phyloP scores from a whole-genome alignment of 2,113 vertebrate species.

The Cynopterus brachyotis region DNA sequence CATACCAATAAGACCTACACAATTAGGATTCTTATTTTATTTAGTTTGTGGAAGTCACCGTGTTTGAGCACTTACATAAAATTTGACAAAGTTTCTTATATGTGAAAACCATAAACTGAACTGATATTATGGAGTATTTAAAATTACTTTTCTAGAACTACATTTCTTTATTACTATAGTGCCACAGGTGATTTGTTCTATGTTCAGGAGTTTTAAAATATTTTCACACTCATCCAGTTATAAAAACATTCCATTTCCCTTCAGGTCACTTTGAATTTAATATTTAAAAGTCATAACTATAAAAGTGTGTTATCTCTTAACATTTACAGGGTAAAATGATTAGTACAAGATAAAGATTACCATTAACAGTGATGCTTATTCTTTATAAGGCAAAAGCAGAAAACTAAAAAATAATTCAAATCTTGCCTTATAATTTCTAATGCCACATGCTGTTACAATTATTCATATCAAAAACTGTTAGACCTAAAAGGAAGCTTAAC shows the following conservation, averaged over 20 bases:
- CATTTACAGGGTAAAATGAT: neutral
- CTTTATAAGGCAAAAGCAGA: constrained; percentile 15
- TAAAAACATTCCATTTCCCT: constrained; percentile 29
- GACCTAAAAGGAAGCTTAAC: constrained; percentile 27
- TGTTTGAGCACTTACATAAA: neutral
- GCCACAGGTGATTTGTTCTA: neutral
- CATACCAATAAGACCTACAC: neutral
- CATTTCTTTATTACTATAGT: neutral
- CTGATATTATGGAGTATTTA: neutral
- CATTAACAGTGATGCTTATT: neutral
- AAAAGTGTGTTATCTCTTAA: constrained; percentile 16
- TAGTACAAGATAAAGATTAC: neutral
- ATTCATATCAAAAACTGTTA: constrained; percentile 2
- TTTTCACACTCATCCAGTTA: neutral
- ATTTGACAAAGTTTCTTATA: neutral
- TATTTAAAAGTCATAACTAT: neutral
- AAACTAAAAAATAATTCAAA: constrained; percentile 34
- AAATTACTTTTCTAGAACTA: neutral
- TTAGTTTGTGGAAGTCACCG: neutral
- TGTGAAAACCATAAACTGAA: constrained; percentile 8
- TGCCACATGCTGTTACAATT: neutral
- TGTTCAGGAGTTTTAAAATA: constrained; percentile 12
- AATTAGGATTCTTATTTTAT: neutral
- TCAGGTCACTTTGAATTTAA: constrained; percentile 27
- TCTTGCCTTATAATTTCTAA: constrained; percentile 17